Conservation (phyloP, 2,113 vertebrate species). For the Panthera uncia region DNA sequence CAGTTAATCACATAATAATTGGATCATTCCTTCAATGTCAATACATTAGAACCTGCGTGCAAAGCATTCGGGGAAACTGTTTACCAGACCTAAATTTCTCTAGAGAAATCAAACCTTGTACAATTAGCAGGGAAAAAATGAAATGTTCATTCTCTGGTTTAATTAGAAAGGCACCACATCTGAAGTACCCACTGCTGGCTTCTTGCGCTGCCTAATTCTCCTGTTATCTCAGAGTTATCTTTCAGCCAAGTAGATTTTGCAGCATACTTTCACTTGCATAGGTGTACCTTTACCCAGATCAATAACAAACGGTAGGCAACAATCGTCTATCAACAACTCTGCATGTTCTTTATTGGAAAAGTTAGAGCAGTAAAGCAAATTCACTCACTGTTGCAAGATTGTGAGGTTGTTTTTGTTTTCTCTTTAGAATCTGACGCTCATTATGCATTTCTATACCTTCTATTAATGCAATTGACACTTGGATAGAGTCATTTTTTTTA, state of each 20-base stretch:
- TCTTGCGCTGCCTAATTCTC: not conserved
- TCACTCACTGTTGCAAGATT: not conserved
- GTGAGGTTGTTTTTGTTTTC: not conserved
- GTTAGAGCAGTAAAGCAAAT: not conserved
- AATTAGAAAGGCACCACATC: conserved; percentile 57
- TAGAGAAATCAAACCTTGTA: conserved; percentile 64
- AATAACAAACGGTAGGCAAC: not conserved
- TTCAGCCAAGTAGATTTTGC: not conserved
- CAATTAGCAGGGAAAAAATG: conserved; percentile 48
- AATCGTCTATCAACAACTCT: not conserved
- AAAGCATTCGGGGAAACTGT: conserved; percentile 53
- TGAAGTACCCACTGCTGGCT: not conserved
- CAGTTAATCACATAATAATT: conserved; percentile 81
- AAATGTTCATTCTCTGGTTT: conserved; percentile 40
- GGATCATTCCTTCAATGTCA: conserved; percentile 72
- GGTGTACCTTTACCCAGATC: not conserved
- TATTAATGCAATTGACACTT: not conserved
- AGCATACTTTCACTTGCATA: not conserved
- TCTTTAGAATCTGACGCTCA: not conserved
- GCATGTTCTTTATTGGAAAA: conserved; percentile 6
- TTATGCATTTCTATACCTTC: not conserved
- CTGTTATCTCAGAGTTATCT: not conserved
- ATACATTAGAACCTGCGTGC: conserved; percentile 62
- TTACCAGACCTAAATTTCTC: conserved; percentile 61
- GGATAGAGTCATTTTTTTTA: not conserved